Percentiles rank a stretch among this genome's conserved stretches.
phyloP scores from a whole-genome alignment of 1,140 invertebrate species.

The Drosophila pseudoananassae region DNA sequence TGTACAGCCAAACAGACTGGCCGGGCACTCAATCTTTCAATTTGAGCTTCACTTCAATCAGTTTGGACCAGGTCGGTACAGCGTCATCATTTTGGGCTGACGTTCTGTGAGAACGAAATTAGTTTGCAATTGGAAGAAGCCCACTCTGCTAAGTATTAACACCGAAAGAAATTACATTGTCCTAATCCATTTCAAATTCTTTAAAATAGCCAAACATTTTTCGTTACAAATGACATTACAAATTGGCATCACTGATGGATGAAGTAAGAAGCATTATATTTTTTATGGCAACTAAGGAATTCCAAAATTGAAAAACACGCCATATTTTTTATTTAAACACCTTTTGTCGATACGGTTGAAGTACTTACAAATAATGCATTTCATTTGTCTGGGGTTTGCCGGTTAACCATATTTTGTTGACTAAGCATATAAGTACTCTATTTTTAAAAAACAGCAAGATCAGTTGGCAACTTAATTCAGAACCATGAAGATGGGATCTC shows the following conservation, averaged over 20 bases:
- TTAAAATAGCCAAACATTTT: neutral
- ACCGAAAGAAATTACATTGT: conserved; percentile 1
- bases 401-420: too few relatives aligned
- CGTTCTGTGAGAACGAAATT: conserved; percentile 71
- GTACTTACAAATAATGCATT: neutral
- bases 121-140: conserved; percentile 32
- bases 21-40: conserved; percentile 66
- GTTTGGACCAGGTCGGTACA: conserved; percentile 32
- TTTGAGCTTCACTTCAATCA: conserved; percentile 52
- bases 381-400: neutral
- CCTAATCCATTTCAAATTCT: neutral
- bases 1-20: conserved; percentile 25
- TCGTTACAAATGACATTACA: too few relatives aligned
- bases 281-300: neutral
- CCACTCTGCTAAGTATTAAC: neutral
- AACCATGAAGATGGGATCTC: conserved; percentile 17
- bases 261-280: neutral
- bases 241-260: too few relatives aligned
- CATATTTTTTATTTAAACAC: neutral
- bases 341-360: neutral
- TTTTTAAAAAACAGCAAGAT: neutral
- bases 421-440: neutral
- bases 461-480: conserved; percentile 3
- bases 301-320: neutral
- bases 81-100: conserved; percentile 59